Evolutionary conservation across 2,888 invertebrate species (phyloP), one percentile per base, ranked within the genome.

Genomic region (Netelia inedita): DNA sequence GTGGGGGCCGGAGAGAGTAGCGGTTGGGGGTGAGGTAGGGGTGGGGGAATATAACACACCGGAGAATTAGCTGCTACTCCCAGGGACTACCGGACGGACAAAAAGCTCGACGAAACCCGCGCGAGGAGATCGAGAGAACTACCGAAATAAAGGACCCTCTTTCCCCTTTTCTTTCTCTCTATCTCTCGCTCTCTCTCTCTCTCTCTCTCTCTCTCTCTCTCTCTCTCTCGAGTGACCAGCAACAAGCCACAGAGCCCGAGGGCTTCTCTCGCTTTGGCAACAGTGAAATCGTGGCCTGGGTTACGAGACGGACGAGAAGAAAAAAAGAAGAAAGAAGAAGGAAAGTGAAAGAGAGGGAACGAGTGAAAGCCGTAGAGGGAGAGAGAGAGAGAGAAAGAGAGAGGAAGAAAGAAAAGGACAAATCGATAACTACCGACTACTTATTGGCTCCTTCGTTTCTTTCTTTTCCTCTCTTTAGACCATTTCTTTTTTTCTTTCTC

Each of bases 401-500:
- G 69, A 80, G 66, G 59, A 69, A 66, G 57, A 82, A 50, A 80
- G 71, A 66, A 71, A 79, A 79, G 79, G 72, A 76, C 78, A 84
- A 85, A 86, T 85, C 85, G 85, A 85, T 85, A 85, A 79, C 85
- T 74, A 82, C 85, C 81, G 82, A 79, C 73, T 82, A 85, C 78
- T 84, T 84, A 85, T 85, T 82, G 81, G 76, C 81, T 11, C 6
- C 21, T 68, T 68, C 43, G 11, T 46, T 74, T 71, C 28, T 46
- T 23, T 43, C 59, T 71, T 74, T 65, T 50, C 16, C 59, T 53
- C 72, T 80, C 28, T 41, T 68, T 71, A n/a, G 35, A n/a, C 5
- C 53, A 2, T 53, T 53, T 14, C n/a, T 53, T 53, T 35, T 35
- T 35, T 35, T 35, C 35, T 6, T 35, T 35, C 35, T 35, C 6